These are phyloP conservation scores for Macrobrachium rosenbergii DNA, from an alignment of 1,140 invertebrate genomes.

Conservation along the genomic window DNA sequence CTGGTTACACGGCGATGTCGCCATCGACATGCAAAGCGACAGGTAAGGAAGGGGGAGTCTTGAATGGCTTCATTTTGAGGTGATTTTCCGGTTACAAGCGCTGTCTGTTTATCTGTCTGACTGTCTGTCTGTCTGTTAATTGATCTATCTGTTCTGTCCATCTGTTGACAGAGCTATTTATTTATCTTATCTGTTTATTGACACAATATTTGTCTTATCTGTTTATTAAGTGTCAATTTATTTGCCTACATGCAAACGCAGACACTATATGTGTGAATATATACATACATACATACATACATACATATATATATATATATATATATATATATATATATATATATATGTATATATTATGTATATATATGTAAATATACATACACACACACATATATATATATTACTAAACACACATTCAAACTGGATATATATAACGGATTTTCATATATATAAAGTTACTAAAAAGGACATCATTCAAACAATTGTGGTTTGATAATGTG, in stretches of 20 bases:
- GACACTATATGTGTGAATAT: constrained; percentile 9
- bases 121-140: background rate
- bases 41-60: too few species aligned
- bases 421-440: too few species aligned
- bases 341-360: background rate
- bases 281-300: background rate
- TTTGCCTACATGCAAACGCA: background rate
- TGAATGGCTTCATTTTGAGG: background rate
- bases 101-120: background rate
- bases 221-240: background rate
- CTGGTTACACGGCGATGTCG: too few species aligned
- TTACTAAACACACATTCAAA: too few species aligned
- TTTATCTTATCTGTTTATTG: background rate
- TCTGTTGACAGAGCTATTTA: too few species aligned
- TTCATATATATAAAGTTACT: too few species aligned
- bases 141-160: background rate
- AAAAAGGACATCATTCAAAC: too few species aligned
- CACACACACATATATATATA: too few species aligned
- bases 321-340: background rate
- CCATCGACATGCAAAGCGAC: too few species aligned
- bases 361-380: too few species aligned
- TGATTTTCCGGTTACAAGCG: background rate
- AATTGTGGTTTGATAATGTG: too few species aligned
- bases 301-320: background rate
- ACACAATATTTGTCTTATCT: background rate